Percentiles rank a stretch among this genome's conserved stretches.
phyloP scores from a whole-genome alignment of 2,113 vertebrate species.

The Ammospiza nelsoni region DNA sequence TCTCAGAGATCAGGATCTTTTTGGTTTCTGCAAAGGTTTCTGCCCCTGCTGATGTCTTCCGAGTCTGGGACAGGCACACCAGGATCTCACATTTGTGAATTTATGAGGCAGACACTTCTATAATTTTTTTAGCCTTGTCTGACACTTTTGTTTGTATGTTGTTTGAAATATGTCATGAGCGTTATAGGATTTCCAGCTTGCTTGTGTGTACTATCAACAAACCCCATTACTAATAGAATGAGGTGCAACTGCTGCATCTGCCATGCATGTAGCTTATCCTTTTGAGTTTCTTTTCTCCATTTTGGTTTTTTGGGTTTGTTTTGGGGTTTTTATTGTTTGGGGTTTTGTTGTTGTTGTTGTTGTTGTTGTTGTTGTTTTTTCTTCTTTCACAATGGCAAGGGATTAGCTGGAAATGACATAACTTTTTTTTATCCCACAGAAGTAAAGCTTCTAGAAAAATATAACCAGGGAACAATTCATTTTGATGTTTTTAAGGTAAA shows the following conservation, averaged over 20 bases:
- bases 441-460: background rate
- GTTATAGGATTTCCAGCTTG: constrained; percentile 36
- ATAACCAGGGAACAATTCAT: background rate
- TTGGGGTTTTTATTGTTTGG: too few species aligned
- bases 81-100: background rate
- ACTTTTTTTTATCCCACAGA: background rate
- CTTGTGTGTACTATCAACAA: background rate
- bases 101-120: constrained; percentile 14
- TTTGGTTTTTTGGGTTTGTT: background rate
- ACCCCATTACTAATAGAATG: background rate
- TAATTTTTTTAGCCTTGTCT: constrained; percentile 34
- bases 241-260: background rate
- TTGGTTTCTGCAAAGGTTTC: background rate
- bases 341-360: too few species aligned
- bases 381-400: background rate
- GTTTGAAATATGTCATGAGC: constrained; percentile 5
- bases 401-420: background rate
- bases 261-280: background rate
- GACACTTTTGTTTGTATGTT: background rate
- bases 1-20: background rate
- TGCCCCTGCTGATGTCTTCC: constrained; percentile 1
- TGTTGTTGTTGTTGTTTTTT: background rate
- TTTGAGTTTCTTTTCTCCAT: background rate
- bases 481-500: background rate
- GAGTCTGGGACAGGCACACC: background rate